phyloP scores from a whole-genome alignment of 1,140 invertebrate genomes.

The Caligus rogercresseyi region DNA sequence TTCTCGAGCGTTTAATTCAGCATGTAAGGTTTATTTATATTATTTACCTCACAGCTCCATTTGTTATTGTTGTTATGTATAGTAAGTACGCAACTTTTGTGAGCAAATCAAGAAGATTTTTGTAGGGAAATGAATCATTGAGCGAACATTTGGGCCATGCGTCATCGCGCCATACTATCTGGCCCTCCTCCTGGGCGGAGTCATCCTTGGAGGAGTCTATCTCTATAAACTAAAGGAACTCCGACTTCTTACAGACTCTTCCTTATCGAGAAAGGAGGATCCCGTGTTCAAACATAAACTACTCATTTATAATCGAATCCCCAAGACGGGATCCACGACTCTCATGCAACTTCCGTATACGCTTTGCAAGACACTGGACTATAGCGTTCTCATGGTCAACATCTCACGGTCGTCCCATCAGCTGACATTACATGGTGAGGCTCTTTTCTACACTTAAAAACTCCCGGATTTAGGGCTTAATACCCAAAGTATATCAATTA shows the following conservation, averaged over 20 bases:
- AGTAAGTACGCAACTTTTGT: too few relatives aligned
- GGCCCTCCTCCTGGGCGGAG: neutral
- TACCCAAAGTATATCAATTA: too few relatives aligned
- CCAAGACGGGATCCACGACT: conserved; percentile 96
- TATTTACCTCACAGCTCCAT: too few relatives aligned
- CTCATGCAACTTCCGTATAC: conserved; percentile 94
- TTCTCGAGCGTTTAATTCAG: too few relatives aligned
- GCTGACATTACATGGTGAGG: conserved; percentile 11
- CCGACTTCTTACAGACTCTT: neutral
- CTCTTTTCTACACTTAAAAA: neutral
- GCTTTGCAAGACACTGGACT: conserved; percentile 36
- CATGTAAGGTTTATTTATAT: too few relatives aligned
- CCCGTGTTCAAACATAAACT: conserved; percentile 32
- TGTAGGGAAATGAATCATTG: too few relatives aligned
- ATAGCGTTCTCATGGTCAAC: conserved; percentile 4
- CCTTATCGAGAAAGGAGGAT: conserved; percentile 26
- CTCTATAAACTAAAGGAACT: neutral
- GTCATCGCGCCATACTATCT: neutral
- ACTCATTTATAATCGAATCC: conserved; percentile 87
- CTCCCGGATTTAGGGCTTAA: too few relatives aligned
- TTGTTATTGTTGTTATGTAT: too few relatives aligned
- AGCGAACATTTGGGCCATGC: neutral
- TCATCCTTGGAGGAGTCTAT: neutral
- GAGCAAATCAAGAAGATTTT: too few relatives aligned
- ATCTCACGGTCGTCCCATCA: neutral